Base-by-base conservation (phyloP, 2,797 vertebrate genomes). In the Euphonia xanthogaster region DNA sequence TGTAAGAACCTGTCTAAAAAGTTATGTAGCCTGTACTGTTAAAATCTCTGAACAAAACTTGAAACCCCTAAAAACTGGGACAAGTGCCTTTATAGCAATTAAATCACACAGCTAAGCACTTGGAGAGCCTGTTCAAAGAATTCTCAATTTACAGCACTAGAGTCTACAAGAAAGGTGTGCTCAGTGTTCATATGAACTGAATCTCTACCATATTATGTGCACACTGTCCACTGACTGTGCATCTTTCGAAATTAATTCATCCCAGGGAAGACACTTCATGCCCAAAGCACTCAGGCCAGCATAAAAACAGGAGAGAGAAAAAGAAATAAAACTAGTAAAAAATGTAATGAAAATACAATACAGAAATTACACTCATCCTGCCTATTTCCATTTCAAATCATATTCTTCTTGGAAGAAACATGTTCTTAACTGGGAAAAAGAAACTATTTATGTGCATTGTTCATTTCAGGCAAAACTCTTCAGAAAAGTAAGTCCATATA, bases 181-280 rank as follows among this genome's bases (percentile, higher is more conserved):
- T 93, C 54, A 90, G 61, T 42, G 86, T 17, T 90, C 88, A 88
- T 19, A 74, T 11, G 9, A 91, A 62, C 53, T 76, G 67, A 90
- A 91, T 30, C 63, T 92, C 70, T 70, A 55, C 53, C 40, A 84
- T 37, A 83, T 54, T 80, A 91, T 75, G 73, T 88, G 84, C 92
- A 96, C 85, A 25, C 40, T 62, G 63, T 30, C 24, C 27, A 54
- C 30, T 50, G n/a, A 72, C 35, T 60, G 10, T 24, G 28, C 31
- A 91, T 66, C 42, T 87, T 91, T 91, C 81, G 48, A 94, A 95
- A 96, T 88, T 93, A 95, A 85, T 51, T 82, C 6, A 31, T 89
- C 33, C 62, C 37, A 84, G 28, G 57, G 92, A 48, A 25, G 37
- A n/a, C 42, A 19, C 19, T 88, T 55, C 28, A 24, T 5, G 12